Conservation (phyloP, 2,888 invertebrate species). For the Tyria jacobaeae region DNA sequence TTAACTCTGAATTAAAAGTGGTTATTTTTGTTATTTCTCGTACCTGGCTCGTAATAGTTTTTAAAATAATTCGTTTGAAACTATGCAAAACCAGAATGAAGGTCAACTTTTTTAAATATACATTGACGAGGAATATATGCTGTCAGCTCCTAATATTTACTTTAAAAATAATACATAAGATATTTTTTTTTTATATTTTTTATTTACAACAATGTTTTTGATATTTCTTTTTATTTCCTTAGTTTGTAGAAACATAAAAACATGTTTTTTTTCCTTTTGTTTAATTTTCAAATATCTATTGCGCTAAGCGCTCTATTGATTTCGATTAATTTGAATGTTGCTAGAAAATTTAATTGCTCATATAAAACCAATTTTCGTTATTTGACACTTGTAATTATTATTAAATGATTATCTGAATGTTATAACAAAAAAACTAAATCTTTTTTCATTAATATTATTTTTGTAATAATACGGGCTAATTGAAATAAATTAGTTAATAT, state of each 20-base stretch:
- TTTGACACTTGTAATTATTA: not conserved
- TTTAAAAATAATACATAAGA: slow-evolving; percentile 4
- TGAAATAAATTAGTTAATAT: not conserved
- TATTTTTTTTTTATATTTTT: slow-evolving; percentile 9
- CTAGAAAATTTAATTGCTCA: not conserved
- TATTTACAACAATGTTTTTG: slow-evolving; percentile 13
- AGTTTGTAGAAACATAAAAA: slow-evolving; percentile 5
- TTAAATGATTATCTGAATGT: not conserved
- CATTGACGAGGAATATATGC: not conserved
- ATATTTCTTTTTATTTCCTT: slow-evolving; percentile 23
- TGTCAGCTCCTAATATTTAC: slow-evolving; percentile 11
- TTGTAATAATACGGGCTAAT: not conserved
- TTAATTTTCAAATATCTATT: slow-evolving; percentile 11
- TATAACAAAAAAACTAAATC: not conserved
- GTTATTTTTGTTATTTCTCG: not conserved
- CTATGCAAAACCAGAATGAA: not conserved
- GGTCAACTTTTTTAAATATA: not conserved
- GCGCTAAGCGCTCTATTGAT: slow-evolving; percentile 4
- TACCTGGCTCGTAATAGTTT: not conserved
- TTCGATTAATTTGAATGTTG: not conserved
- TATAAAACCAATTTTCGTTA: slow-evolving; percentile 13
- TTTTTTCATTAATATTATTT: slow-evolving; percentile 4
- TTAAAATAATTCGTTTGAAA: not conserved
- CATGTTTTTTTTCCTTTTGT: slow-evolving; percentile 8
- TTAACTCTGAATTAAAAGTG: not conserved